These are phyloP conservation scores for Momotus momota DNA, from an alignment of 2,797 vertebrate species.

Conservation along the genomic window DNA sequence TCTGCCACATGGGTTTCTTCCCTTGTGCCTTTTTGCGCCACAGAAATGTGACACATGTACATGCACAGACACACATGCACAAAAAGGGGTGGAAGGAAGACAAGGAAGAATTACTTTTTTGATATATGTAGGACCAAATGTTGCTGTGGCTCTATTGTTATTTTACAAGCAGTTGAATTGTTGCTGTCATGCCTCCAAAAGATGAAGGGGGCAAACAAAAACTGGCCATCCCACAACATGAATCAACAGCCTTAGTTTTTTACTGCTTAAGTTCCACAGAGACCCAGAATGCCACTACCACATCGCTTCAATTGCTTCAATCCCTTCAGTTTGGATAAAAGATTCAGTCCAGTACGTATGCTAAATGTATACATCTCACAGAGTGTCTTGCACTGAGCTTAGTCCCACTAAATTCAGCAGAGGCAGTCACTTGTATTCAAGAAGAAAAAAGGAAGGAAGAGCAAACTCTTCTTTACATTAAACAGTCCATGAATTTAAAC, in stretches of 20 bases:
- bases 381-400: background rate
- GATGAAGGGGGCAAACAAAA: background rate
- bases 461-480: background rate
- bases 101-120: background rate
- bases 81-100: background rate
- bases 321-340: background rate
- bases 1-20: background rate
- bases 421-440: background rate
- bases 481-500: background rate
- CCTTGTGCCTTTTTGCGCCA: background rate
- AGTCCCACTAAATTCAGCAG: background rate
- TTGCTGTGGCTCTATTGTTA: background rate
- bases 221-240: too few relatives aligned
- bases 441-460: background rate
- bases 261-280: background rate
- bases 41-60: background rate
- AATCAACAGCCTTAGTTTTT: background rate
- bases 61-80: background rate
- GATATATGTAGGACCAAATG: fast-evolving
- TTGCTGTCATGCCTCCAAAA: background rate
- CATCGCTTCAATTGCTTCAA: too few relatives aligned
- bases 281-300: background rate
- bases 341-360: fast-evolving
- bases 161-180: background rate
- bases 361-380: background rate